Conservation (phyloP, 2,888 invertebrate genomes). For the Nysson spinosus region DNA sequence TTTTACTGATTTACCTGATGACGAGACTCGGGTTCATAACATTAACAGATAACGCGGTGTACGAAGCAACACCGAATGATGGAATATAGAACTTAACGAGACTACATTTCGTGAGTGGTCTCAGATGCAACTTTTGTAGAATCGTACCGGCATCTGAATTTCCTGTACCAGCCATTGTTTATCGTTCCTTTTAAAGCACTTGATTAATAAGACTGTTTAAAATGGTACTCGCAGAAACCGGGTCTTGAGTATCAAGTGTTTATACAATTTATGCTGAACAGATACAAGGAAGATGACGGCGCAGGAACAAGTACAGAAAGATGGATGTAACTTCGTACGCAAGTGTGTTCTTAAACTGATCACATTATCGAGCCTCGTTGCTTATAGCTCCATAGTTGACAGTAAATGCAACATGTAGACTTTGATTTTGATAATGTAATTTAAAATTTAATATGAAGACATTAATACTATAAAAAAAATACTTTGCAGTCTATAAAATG, state of each 20-base stretch:
- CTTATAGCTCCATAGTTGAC: too few relatives aligned
- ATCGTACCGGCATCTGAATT: conserved; percentile 55
- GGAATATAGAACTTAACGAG: conserved; percentile 87
- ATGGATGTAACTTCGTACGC: conserved; percentile 12
- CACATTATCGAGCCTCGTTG: too few relatives aligned
- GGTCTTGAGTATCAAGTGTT: too few relatives aligned
- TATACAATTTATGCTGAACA: conserved; percentile 6
- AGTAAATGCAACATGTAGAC: too few relatives aligned
- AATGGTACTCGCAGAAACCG: too few relatives aligned
- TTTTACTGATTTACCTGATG: conserved; percentile 80
- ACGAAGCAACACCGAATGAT: conserved; percentile 86
- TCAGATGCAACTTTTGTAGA: conserved; percentile 76
- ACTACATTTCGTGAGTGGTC: conserved; percentile 85
- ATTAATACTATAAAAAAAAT: too few relatives aligned
- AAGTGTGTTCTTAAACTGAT: conserved; percentile 41
- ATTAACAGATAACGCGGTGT: conserved; percentile 88
- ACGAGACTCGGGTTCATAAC: conserved; percentile 90
- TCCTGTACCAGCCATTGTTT: conserved; percentile 63
- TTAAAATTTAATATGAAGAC: too few relatives aligned
- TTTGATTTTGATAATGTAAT: too few relatives aligned
- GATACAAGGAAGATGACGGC: neutral
- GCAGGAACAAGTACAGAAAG: conserved; percentile 19
- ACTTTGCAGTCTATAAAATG: too few relatives aligned
- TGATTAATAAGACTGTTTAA: too few relatives aligned
- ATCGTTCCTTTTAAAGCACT: too few relatives aligned